These are phyloP conservation scores for Oreotrochilus melanogaster DNA, from an alignment of 2,113 vertebrate genomes.

Conservation along the genomic window DNA sequence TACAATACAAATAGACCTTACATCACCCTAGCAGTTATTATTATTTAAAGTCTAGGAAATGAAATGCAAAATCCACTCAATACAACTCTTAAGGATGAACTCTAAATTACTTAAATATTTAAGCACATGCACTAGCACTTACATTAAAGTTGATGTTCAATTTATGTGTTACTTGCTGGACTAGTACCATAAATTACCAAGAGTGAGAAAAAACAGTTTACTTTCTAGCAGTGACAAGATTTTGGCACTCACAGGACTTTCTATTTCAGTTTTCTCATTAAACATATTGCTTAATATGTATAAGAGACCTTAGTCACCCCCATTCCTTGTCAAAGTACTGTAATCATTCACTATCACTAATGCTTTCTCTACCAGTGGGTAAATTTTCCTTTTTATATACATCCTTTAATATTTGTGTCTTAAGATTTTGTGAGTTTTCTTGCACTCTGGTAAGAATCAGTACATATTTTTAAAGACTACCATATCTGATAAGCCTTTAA, in stretches of 20 bases:
- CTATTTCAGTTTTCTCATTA: constrained; percentile 10
- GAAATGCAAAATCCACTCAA: neutral
- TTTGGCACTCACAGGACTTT: neutral
- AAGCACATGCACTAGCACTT: neutral
- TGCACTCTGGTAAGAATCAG: neutral
- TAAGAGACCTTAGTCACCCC: neutral
- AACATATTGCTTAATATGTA: neutral
- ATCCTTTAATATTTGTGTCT: neutral
- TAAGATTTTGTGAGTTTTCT: neutral
- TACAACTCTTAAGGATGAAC: neutral
- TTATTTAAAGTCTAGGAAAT: neutral
- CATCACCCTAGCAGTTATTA: neutral
- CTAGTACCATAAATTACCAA: neutral
- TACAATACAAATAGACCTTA: neutral
- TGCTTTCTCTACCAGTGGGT: neutral
- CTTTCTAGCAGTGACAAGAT: neutral
- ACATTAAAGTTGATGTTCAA: neutral
- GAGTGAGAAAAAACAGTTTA: neutral
- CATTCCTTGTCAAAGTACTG: neutral
- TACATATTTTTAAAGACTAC: neutral
- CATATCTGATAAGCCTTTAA: neutral
- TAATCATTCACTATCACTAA: neutral
- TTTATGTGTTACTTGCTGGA: neutral
- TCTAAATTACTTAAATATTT: constrained; percentile 11
- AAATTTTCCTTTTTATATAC: neutral